Evolutionary conservation across 2,888 invertebrate species (phyloP).

Genomic region (Rhagonycha fulva): DNA sequence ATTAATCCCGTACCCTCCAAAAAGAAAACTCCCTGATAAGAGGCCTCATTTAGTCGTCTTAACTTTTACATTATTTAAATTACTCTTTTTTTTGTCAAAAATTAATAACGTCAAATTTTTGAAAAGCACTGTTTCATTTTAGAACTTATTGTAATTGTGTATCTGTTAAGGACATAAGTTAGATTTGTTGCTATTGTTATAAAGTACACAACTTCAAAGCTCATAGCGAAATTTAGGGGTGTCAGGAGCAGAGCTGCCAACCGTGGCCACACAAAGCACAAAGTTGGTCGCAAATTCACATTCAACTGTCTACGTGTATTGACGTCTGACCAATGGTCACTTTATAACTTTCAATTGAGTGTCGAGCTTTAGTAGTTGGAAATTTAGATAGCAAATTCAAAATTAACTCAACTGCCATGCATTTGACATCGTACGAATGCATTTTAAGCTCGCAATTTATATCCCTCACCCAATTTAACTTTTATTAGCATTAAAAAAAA

Average conservation of each 20-base stretch:
- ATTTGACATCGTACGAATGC: conserved; percentile 23
- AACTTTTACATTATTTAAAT: not conserved
- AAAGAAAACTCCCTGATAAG: not conserved
- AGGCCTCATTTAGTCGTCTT: not conserved
- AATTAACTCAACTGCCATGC: conserved; percentile 34
- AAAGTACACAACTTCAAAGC: conserved; percentile 43
- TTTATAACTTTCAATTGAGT: conserved; percentile 53
- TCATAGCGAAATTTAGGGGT: conserved; percentile 46
- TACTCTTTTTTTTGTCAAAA: not conserved
- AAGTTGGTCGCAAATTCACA: conserved; percentile 49
- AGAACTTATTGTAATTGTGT: not conserved
- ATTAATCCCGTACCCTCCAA: not conserved
- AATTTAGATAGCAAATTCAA: conserved; percentile 31
- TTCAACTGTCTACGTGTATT: conserved; percentile 48
- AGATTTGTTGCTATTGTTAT: conserved; percentile 27
- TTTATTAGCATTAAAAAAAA: not conserved
- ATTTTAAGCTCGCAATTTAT: not conserved
- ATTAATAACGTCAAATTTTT: not conserved
- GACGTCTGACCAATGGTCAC: conserved; percentile 50
- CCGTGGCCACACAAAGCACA: conserved; percentile 47
- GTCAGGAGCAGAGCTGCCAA: conserved; percentile 48
- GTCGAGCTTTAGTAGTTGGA: conserved; percentile 43
- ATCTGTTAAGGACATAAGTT: conserved; percentile 29
- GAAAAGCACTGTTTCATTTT: not conserved
- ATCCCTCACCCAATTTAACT: not conserved